A percentile compares a stretch with the other conserved stretches of the same genome.
Evolutionary conservation across 2,888 invertebrate genomes (phyloP).

Genomic region (Melanostoma scalare): DNA sequence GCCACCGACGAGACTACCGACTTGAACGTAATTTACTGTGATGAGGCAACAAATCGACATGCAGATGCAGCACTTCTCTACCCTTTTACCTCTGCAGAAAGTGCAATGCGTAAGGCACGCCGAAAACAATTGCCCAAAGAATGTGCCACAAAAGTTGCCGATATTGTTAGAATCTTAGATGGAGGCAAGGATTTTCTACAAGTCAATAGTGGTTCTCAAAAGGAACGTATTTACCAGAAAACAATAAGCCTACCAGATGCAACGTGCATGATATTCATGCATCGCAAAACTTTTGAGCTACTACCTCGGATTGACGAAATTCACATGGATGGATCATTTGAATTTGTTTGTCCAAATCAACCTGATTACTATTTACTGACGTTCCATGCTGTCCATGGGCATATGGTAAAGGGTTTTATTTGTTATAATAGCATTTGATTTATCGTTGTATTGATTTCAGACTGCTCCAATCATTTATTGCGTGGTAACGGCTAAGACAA

Average conservation of each 20-base stretch:
- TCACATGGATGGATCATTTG: conserved; percentile 74
- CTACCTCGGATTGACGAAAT: conserved; percentile 75
- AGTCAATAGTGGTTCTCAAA: conserved; percentile 74
- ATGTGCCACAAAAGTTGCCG: conserved; percentile 72
- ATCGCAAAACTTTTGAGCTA: conserved; percentile 74
- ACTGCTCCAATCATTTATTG: conserved; percentile 75
- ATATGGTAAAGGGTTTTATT: conserved; percentile 62
- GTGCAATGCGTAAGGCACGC: conserved; percentile 76
- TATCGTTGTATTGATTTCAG: conserved; percentile 44
- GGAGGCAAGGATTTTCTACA: conserved; percentile 74
- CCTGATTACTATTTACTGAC: conserved; percentile 74
- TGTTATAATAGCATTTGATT: neutral
- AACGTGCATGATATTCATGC: conserved; percentile 75
- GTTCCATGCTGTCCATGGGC: conserved; percentile 74
- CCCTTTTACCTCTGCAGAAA: conserved; percentile 75
- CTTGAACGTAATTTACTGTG: conserved; percentile 75
- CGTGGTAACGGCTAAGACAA: conserved; percentile 73
- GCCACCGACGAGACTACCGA: conserved; percentile 74
- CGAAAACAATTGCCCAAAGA: conserved; percentile 75
- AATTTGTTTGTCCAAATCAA: conserved; percentile 71
- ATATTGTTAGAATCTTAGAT: conserved; percentile 74
- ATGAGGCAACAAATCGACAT: conserved; percentile 75
- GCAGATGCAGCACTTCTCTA: conserved; percentile 76
- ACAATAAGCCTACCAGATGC: conserved; percentile 72
- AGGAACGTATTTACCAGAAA: conserved; percentile 75